Percentiles rank a stretch among this genome's conserved stretches.
Conservation (phyloP, 2,113 vertebrate genomes). For the Globicephala melas region DNA sequence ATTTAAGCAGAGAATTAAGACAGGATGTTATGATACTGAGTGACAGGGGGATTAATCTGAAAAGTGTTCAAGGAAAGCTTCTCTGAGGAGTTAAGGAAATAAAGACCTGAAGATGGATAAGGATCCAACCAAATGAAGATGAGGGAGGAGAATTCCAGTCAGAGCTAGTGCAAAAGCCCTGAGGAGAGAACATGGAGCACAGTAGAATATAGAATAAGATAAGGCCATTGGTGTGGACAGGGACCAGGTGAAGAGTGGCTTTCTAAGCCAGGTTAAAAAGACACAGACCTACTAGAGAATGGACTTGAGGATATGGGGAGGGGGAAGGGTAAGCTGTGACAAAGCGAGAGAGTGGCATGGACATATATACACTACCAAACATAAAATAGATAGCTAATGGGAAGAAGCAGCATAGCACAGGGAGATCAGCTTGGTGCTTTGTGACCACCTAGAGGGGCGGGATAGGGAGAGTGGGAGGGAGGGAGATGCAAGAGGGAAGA, state of each 20-base stretch:
- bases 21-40: background rate
- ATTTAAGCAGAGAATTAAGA: background rate
- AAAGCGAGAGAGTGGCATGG: too few relatives aligned
- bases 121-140: background rate
- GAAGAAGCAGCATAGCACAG: too few relatives aligned
- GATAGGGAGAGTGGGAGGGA: too few relatives aligned
- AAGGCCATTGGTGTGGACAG: rapidly evolving
- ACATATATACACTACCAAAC: too few relatives aligned
- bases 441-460: too few relatives aligned
- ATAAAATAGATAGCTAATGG: too few relatives aligned
- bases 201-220: background rate
- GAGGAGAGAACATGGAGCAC: rapidly evolving
- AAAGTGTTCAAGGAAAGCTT: background rate
- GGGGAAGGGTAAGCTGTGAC: too few relatives aligned
- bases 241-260: background rate
- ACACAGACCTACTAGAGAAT: too few relatives aligned
- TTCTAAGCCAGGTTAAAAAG: background rate
- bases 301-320: too few relatives aligned
- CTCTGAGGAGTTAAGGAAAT: background rate
- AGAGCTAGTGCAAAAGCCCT: background rate
- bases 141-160: background rate
- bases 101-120: background rate
- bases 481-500: too few relatives aligned
- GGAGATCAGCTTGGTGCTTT: too few relatives aligned
- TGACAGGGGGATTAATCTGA: background rate